phyloP scores from a whole-genome alignment of 2,888 invertebrate genomes.

The Drosophila quinaria region DNA sequence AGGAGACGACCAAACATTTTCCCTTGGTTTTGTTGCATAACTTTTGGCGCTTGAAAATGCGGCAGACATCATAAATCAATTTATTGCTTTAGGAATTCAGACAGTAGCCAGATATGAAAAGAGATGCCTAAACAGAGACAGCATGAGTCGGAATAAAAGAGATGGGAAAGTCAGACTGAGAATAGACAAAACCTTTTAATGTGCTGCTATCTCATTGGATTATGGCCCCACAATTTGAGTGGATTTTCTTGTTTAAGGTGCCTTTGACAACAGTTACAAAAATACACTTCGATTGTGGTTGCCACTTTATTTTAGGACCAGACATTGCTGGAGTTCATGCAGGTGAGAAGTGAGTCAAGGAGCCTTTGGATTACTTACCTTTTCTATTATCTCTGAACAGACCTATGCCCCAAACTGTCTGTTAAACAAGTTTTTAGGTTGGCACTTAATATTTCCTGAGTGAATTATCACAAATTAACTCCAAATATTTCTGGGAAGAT shows the following conservation, averaged over 20 bases:
- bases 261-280: constrained; percentile 36
- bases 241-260: constrained; percentile 33
- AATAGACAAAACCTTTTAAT: constrained; percentile 22
- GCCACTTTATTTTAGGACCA: constrained; percentile 16
- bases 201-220: constrained; percentile 34
- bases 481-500: too few species aligned
- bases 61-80: constrained; percentile 78
- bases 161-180: constrained; percentile 3
- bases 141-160: constrained; percentile 1
- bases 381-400: background rate
- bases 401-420: background rate
- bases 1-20: constrained; percentile 41
- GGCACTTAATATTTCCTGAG: background rate
- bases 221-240: constrained; percentile 31
- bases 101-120: constrained; percentile 38
- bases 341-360: constrained; percentile 24
- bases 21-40: constrained; percentile 68
- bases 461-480: background rate
- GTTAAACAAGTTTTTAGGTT: background rate
- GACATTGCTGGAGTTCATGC: constrained; percentile 29
- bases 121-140: constrained; percentile 9
- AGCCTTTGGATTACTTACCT: constrained; percentile 3
- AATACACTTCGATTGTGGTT: constrained; percentile 23
- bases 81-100: constrained; percentile 52
- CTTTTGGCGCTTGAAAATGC: constrained; percentile 66